A percentile compares a stretch with the other conserved stretches of the same genome.
phyloP scores from a whole-genome alignment of 2,888 invertebrate genomes.

The Drosophila yooni region DNA sequence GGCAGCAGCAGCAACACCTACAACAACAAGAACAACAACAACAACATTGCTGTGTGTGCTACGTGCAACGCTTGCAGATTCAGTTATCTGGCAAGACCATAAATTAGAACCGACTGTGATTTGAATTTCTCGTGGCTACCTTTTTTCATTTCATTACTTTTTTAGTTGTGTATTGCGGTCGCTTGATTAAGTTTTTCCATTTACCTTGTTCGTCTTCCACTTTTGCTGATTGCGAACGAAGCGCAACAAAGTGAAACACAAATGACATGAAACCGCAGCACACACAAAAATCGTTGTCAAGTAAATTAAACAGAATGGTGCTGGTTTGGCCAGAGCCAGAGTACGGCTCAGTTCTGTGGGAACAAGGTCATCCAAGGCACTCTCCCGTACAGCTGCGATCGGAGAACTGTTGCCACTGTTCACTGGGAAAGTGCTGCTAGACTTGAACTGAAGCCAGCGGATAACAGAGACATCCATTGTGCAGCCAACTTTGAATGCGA shows the following conservation, averaged over 20 bases:
- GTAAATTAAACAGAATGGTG: constrained; percentile 44
- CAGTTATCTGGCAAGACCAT: constrained; percentile 36
- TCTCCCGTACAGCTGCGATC: constrained; percentile 2
- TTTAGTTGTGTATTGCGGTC: constrained; percentile 44
- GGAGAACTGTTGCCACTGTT: constrained; percentile 29
- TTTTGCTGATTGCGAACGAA: constrained; percentile 37
- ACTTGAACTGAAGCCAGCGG: background rate
- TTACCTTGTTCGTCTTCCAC: constrained; percentile 24
- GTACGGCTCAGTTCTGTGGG: constrained; percentile 58
- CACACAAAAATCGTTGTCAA: constrained; percentile 43
- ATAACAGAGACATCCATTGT: constrained; percentile 33
- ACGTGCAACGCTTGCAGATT: constrained; percentile 63
- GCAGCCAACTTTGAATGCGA: constrained; percentile 6
- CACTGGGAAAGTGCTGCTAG: constrained; percentile 39
- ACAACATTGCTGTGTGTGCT: constrained; percentile 2
- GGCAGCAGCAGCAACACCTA: background rate
- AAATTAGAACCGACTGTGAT: constrained; percentile 58
- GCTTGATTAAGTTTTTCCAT: constrained; percentile 56
- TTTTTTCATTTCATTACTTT: constrained; percentile 40
- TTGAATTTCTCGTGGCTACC: constrained; percentile 61
- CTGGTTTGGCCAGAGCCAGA: constrained; percentile 36
- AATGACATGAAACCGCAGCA: constrained; percentile 40
- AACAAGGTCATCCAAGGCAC: constrained; percentile 57
- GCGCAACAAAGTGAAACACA: constrained; percentile 31
- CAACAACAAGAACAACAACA: background rate